A percentile compares a stretch with the other conserved stretches of the same genome.
Conservation (phyloP, 2,888 invertebrate species). For the Melanostoma scalare region DNA sequence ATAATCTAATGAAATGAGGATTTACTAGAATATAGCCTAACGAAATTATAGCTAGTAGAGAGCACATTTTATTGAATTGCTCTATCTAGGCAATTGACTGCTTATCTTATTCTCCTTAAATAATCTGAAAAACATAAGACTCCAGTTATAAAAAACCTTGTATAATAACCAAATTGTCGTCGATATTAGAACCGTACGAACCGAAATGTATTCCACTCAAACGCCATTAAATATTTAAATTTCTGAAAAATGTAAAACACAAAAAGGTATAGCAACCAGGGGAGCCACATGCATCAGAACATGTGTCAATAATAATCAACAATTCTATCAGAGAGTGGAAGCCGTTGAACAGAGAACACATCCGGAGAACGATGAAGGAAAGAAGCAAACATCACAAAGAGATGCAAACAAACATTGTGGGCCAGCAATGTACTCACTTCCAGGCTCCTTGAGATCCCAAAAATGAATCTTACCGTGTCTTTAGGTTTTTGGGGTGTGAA, state of each 20-base stretch:
- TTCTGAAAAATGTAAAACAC: constrained; percentile 29
- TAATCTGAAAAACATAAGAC: too few relatives aligned
- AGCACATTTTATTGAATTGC: too few relatives aligned
- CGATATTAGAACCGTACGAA: too few relatives aligned
- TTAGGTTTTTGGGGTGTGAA: constrained; percentile 24
- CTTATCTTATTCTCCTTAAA: too few relatives aligned
- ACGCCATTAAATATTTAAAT: constrained; percentile 60
- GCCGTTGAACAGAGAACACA: constrained; percentile 13
- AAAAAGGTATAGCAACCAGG: constrained; percentile 9
- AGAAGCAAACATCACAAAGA: constrained; percentile 60
- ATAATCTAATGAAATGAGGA: too few relatives aligned
- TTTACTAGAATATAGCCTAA: too few relatives aligned
- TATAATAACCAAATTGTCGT: too few relatives aligned
- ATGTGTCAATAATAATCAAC: constrained; percentile 72
- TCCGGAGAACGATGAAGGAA: constrained; percentile 45
- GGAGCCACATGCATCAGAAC: constrained; percentile 53
- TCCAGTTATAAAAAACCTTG: too few relatives aligned
- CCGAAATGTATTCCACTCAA: constrained; percentile 47
- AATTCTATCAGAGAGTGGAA: constrained; percentile 54
- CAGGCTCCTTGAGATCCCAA: constrained; percentile 15
- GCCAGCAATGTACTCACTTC: background rate
- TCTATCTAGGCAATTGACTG: too few relatives aligned
- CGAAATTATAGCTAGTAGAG: too few relatives aligned
- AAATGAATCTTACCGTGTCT: constrained; percentile 13
- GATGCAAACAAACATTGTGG: constrained; percentile 53